Percentiles rank a stretch among this genome's conserved stretches.
phyloP scores from a whole-genome alignment of 1,140 invertebrate genomes.

The Drosophila nebulosa region DNA sequence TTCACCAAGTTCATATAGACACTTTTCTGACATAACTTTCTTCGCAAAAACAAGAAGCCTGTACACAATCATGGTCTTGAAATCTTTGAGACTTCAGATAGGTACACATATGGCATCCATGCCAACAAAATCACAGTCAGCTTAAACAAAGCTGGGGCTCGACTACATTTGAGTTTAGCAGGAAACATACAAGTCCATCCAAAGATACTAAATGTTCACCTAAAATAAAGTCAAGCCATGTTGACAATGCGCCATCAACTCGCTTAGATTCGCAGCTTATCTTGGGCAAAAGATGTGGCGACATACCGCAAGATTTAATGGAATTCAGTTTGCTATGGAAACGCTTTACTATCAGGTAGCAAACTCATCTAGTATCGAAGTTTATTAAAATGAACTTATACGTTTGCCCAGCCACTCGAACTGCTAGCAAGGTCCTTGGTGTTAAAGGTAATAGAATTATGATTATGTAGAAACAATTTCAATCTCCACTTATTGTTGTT shows the following conservation, averaged over 20 bases:
- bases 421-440: no score
- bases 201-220: neutral
- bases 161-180: no score
- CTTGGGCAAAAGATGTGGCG: neutral
- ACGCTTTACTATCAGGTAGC: neutral
- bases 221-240: neutral
- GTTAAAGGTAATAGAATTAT: conserved; percentile 1
- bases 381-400: neutral
- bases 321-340: neutral
- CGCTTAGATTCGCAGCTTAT: neutral
- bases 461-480: neutral
- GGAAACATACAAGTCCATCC: neutral
- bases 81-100: neutral
- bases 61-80: neutral
- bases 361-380: neutral
- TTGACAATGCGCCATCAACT: neutral
- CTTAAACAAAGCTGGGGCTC: conserved; percentile 4
- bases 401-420: neutral
- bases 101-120: neutral
- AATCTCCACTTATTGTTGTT: neutral
- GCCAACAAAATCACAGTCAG: neutral
- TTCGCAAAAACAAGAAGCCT: neutral
- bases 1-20: neutral
- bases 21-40: no score
- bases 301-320: neutral